phyloP scores from a whole-genome alignment of 2,113 vertebrate genomes.

The Sinocyclocheilus rhinocerous region DNA sequence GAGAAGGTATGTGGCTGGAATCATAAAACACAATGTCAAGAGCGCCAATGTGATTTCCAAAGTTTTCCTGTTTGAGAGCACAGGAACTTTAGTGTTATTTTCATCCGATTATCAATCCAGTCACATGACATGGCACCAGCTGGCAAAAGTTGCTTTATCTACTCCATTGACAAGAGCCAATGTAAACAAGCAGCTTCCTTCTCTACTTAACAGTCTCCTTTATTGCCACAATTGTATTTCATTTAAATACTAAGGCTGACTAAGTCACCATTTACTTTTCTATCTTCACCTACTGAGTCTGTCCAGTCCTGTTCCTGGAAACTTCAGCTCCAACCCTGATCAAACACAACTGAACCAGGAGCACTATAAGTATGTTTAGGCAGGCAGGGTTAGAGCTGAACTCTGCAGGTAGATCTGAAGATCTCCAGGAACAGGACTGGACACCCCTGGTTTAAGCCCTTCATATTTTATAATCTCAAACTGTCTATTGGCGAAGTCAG shows the following conservation, averaged over 20 bases:
- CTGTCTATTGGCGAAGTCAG: neutral
- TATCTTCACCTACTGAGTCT: neutral
- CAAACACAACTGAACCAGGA: neutral
- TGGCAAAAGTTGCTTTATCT: slow-evolving; percentile 19
- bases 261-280: slow-evolving; percentile 4
- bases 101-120: neutral
- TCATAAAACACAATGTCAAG: neutral
- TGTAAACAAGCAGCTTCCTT: slow-evolving; percentile 5
- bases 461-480: neutral
- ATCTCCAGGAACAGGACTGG: neutral
- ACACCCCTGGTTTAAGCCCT: neutral
- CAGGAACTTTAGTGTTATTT: neutral
- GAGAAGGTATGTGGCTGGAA: slow-evolving; percentile 82
- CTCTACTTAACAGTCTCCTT: neutral
- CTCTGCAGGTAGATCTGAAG: neutral
- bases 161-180: neutral
- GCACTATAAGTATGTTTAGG: neutral
- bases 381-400: neutral
- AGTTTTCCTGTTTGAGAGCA: neutral
- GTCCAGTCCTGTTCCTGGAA: neutral
- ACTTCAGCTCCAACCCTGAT: neutral
- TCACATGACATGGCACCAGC: slow-evolving; percentile 4
- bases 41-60: neutral
- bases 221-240: neutral
- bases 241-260: neutral